These are phyloP conservation scores for Dicaeum eximium DNA, from an alignment of 2,113 vertebrate species.

Conservation along the genomic window DNA sequence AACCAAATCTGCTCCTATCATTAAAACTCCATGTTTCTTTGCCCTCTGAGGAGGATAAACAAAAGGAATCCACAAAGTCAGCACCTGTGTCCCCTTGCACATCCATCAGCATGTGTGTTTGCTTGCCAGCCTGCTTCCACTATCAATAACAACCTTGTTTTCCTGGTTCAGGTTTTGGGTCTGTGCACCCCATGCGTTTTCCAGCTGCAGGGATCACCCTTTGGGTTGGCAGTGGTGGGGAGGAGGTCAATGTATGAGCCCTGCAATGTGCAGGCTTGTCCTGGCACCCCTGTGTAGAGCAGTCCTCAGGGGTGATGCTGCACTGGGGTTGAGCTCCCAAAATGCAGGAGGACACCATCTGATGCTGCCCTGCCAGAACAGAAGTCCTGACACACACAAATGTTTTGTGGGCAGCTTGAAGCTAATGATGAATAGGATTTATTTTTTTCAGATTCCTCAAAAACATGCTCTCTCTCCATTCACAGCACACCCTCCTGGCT, in stretches of 20 bases:
- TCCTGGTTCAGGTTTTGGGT: background rate
- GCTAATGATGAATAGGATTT: background rate
- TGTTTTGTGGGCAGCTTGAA: background rate
- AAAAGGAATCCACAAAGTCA: background rate
- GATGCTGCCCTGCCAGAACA: background rate
- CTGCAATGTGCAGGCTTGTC: background rate
- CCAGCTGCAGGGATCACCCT: background rate
- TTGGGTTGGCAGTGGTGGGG: background rate
- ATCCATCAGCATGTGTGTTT: background rate
- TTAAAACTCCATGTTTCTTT: background rate
- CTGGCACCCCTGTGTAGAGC: background rate
- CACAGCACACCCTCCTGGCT: background rate
- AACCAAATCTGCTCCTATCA: background rate
- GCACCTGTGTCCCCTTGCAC: background rate
- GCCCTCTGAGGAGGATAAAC: background rate
- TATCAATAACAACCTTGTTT: background rate
- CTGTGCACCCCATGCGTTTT: background rate
- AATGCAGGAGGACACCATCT: background rate
- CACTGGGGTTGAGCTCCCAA: background rate
- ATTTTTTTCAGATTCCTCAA: background rate
- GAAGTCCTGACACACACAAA: accelerated
- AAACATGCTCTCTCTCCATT: background rate
- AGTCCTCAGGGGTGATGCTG: background rate
- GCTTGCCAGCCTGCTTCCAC: background rate
- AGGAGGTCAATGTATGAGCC: accelerated